phyloP scores from a whole-genome alignment of 37 sponge, comb jelly and placozoan species.

The Halisarca cf. caerulea region DNA sequence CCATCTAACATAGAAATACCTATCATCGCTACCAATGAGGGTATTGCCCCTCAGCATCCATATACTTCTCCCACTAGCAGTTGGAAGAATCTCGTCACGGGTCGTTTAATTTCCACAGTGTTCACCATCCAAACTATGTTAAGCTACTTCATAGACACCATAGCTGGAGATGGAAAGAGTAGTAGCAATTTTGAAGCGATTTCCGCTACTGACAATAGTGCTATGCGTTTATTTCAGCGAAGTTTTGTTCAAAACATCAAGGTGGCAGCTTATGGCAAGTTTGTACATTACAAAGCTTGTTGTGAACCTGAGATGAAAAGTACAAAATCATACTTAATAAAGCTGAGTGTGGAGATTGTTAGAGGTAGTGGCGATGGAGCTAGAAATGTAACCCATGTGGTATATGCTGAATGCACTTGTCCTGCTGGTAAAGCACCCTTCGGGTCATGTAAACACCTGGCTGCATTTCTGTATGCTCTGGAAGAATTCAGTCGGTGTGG shows the following conservation, averaged over 20 bases:
- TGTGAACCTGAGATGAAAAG: slow-evolving; percentile 30
- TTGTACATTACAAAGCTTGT: slow-evolving; percentile 23
- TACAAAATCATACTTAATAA: background rate
- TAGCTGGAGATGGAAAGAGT: slow-evolving; percentile 27
- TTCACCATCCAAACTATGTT: slow-evolving; percentile 24
- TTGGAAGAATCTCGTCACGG: slow-evolving; percentile 28
- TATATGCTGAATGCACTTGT: slow-evolving; percentile 20
- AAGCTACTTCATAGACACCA: slow-evolving; percentile 15
- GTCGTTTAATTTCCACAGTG: slow-evolving; percentile 6
- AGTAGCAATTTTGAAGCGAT: slow-evolving; percentile 7
- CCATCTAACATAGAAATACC: too few relatives aligned
- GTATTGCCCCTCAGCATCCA: too few relatives aligned
- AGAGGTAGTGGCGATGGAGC: slow-evolving; percentile 10
- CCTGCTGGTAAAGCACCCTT: slow-evolving; percentile 18
- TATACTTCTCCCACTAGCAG: background rate
- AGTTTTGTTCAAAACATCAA: slow-evolving; percentile 2
- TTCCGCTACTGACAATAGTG: slow-evolving; percentile 31
- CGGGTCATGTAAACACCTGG: slow-evolving; percentile 28
- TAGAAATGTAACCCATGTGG: background rate
- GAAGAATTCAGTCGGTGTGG: slow-evolving; percentile 9
- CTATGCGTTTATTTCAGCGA: slow-evolving; percentile 23
- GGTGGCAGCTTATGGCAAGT: background rate
- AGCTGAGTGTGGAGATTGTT: slow-evolving; percentile 10
- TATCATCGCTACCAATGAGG: too few relatives aligned
- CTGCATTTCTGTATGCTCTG: slow-evolving; percentile 25